phyloP scores from a whole-genome alignment of 2,797 vertebrate species.

The Hoplostethus mediterraneus region DNA sequence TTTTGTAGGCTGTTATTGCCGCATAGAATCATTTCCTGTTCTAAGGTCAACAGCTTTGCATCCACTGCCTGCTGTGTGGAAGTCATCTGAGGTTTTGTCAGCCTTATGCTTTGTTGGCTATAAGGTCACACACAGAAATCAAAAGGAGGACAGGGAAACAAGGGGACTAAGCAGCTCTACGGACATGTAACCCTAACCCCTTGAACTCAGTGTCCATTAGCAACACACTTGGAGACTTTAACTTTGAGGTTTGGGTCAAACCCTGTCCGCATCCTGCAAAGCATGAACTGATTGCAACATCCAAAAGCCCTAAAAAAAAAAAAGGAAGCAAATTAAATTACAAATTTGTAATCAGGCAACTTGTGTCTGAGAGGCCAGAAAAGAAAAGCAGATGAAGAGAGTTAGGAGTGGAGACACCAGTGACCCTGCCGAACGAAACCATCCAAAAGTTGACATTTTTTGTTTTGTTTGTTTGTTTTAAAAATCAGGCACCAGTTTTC shows the following conservation, averaged over 20 bases:
- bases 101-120: slow-evolving; percentile 17
- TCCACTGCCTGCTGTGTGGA: not conserved
- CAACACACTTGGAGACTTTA: slow-evolving; percentile 14
- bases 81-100: slow-evolving; percentile 26
- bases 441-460: not conserved
- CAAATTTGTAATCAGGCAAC: not conserved
- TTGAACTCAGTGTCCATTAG: slow-evolving; percentile 23
- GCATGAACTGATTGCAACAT: not conserved
- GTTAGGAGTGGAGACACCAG: not conserved
- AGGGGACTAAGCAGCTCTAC: slow-evolving; percentile 26
- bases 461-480: not conserved
- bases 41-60: not conserved
- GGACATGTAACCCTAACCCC: slow-evolving; percentile 29
- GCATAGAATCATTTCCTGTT: not conserved
- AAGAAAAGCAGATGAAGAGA: slow-evolving; percentile 1
- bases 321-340: slow-evolving; percentile 7
- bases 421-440: no score
- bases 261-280: not conserved
- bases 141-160: slow-evolving; percentile 36
- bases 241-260: slow-evolving; percentile 15
- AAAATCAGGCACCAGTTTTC: slow-evolving; percentile 32
- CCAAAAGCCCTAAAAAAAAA: not conserved
- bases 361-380: not conserved
- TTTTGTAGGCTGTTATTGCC: not conserved
- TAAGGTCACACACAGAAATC: slow-evolving; percentile 31